Evolutionary conservation across 1,140 invertebrate species (phyloP), one percentile per base, ranked within the genome.

Genomic region (Heliothis virescens): DNA sequence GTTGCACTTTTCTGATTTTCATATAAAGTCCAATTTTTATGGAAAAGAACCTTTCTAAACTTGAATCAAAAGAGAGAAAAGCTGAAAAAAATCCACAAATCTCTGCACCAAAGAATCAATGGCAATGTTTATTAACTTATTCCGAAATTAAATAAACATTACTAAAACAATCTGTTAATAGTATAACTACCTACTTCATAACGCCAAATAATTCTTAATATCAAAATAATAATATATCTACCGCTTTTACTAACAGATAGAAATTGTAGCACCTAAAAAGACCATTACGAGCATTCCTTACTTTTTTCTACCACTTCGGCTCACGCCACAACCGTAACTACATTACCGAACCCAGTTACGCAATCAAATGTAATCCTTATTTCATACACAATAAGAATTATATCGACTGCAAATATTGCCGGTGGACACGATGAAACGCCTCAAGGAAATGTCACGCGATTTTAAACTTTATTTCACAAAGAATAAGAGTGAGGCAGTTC

Each of bases 311-410:
- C 48, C n/a, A 52, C 3, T 18, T 48, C 47, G 9, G 26, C 12
- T 47, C 62, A 62, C 57, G 53, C 60, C 48, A 57, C 16, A 48
- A 10, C 21, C 10, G 15, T 55, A 55, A 55, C 60, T 21, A 67
- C 29, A 34, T 34, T 57, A 77, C 26, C 21, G 57, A 13, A 57
- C 21, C 16, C 5, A 50, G 21, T 77, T 67, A 41, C 52, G 29
- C 50, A 77, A 77, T 67, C n/a, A 50, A 77, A 77, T 67, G 75
- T 77, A 77, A 79, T 53, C 71, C 63, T 79, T 79, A 79, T 50
- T 7, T 11, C 62, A 26, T 16, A 48, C 12, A 55, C 21, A 16
- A 75, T 82, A 82, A 79, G 81, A 75, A 41, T 55, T 29, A 71
- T 21, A 21, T 16, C 21, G 34, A 50, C 65, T 10, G 65, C 65